Evolutionary conservation across 2,113 vertebrate genomes (phyloP).

Genomic region (Rana temporaria): DNA sequence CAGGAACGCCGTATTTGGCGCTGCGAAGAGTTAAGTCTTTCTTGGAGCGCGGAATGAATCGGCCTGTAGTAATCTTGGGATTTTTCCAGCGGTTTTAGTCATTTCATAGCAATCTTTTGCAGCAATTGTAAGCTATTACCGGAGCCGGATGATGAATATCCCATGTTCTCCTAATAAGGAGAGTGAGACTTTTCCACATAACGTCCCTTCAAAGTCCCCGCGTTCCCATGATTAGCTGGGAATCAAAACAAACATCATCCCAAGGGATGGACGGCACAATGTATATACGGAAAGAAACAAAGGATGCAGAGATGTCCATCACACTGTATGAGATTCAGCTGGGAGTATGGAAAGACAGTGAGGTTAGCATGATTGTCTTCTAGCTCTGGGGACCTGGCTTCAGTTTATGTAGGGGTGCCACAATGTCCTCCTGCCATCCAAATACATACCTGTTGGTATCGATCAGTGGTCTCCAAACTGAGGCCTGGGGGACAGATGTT

Average conservation of each 20-base stretch:
- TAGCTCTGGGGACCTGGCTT: too few relatives aligned
- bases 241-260: slow-evolving; percentile 19
- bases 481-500: too few relatives aligned
- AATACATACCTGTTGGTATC: too few relatives aligned
- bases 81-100: slow-evolving; percentile 17
- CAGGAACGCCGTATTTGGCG: neutral
- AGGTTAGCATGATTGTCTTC: too few relatives aligned
- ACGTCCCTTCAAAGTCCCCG: neutral
- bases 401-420: too few relatives aligned
- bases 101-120: slow-evolving; percentile 25
- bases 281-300: neutral
- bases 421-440: too few relatives aligned
- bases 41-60: too few relatives aligned
- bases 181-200: slow-evolving; percentile 22
- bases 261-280: neutral
- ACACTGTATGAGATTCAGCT: too few relatives aligned
- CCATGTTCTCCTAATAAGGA: slow-evolving; percentile 29
- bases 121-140: slow-evolving; percentile 24
- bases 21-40: neutral
- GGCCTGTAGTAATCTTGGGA: slow-evolving; percentile 8
- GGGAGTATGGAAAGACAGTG: too few relatives aligned
- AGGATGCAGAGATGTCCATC: too few relatives aligned
- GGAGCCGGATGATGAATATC: neutral
- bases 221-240: neutral
- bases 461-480: too few relatives aligned